These are phyloP conservation scores for Toxotes jaculatrix DNA, from an alignment of 2,113 vertebrate genomes.

Conservation along the genomic window DNA sequence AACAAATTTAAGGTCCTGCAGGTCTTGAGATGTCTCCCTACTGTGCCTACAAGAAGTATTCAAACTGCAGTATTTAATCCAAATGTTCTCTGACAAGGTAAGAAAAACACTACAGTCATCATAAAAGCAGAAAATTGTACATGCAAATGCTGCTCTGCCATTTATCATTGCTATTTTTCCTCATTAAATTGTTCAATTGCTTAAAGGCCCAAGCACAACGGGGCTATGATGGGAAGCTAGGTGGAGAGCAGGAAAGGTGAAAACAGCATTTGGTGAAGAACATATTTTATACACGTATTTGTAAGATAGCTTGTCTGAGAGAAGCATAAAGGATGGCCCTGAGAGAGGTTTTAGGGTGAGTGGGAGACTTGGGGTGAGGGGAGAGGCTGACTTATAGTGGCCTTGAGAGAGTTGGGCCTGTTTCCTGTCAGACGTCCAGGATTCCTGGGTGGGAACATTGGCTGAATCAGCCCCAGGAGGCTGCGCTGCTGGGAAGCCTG, in stretches of 20 bases:
- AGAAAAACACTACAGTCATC: conserved; percentile 70
- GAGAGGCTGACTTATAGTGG: conserved; percentile 73
- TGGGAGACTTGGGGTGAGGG: conserved; percentile 62
- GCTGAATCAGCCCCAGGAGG: conserved; percentile 81
- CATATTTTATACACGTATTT: conserved; percentile 52
- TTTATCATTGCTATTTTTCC: conserved; percentile 68
- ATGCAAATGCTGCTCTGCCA: conserved; percentile 53
- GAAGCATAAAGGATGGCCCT: conserved; percentile 60
- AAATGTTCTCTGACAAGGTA: conserved; percentile 82
- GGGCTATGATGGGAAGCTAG: conserved; percentile 53
- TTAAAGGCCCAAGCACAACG: conserved; percentile 53
- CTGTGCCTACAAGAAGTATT: conserved; percentile 49
- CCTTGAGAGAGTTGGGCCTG: conserved; percentile 80
- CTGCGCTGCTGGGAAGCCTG: conserved; percentile 70
- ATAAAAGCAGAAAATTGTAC: conserved; percentile 66
- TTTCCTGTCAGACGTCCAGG: conserved; percentile 84
- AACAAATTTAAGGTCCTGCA: conserved; percentile 26
- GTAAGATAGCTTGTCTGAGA: conserved; percentile 60
- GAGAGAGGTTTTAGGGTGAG: conserved; percentile 61
- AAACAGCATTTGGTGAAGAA: conserved; percentile 63
- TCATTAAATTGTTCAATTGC: conserved; percentile 59
- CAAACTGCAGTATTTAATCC: conserved; percentile 50
- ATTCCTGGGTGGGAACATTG: conserved; percentile 86
- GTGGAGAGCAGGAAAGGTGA: conserved; percentile 49
- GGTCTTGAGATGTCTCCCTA: conserved; percentile 51